These are phyloP conservation scores for Toxotes lorentzi DNA, from an alignment of 2,797 vertebrate genomes.

Conservation along the genomic window DNA sequence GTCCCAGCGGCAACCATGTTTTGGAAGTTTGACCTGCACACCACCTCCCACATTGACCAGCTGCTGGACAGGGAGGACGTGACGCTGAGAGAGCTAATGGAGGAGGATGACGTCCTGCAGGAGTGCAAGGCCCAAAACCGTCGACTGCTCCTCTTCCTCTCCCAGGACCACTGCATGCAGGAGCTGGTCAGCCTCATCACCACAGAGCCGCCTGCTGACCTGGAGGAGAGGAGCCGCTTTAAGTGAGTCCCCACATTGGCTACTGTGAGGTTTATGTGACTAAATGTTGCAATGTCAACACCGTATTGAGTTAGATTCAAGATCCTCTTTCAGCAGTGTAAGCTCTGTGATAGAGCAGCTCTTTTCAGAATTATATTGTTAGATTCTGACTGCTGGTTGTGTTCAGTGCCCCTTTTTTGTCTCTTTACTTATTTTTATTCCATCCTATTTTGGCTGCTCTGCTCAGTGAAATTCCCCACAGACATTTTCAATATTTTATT, in stretches of 20 bases:
- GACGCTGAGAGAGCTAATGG: constrained; percentile 94
- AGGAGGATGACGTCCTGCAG: constrained; percentile 96
- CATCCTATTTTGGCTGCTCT: not conserved
- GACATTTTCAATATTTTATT: not conserved
- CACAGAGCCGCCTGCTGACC: constrained; percentile 91
- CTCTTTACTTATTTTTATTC: not conserved
- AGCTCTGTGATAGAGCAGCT: too few relatives aligned
- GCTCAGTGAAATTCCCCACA: too few relatives aligned
- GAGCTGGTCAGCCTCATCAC: constrained; percentile 95
- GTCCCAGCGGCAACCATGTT: constrained; percentile 91
- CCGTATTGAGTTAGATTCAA: too few relatives aligned
- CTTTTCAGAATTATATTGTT: too few relatives aligned
- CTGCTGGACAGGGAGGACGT: constrained; percentile 97
- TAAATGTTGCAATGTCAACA: too few relatives aligned
- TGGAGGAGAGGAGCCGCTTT: constrained; percentile 97
- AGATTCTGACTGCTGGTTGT: too few relatives aligned
- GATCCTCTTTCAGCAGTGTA: too few relatives aligned
- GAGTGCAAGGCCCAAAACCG: constrained; percentile 99
- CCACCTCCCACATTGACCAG: constrained; percentile 97
- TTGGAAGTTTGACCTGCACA: constrained; percentile 99
- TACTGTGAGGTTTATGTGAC: too few relatives aligned
- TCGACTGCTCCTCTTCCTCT: constrained; percentile 94
- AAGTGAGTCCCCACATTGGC: constrained; percentile 86
- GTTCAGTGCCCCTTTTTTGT: not conserved
- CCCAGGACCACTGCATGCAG: constrained; percentile 94